Base-by-base conservation (phyloP, 2,888 invertebrate genomes). In the Macroteleia sp. region DNA sequence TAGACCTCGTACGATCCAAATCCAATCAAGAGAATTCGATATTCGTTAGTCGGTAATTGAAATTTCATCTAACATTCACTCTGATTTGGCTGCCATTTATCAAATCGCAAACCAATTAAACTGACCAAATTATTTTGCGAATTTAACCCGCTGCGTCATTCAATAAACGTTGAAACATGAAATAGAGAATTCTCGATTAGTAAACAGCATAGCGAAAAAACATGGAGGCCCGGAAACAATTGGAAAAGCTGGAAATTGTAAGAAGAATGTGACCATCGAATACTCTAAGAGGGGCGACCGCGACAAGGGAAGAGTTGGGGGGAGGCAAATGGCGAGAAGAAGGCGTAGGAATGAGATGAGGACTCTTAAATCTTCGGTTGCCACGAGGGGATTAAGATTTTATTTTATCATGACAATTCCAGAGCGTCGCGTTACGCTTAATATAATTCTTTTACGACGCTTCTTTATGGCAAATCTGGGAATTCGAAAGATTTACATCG, bases 401-500 rank as follows among this genome's bases (percentile, higher is more conserved):
- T 86, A 87, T 87, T 87, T 87, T 84, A 87, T 87, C 87, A 82
- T 83, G 80, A 84, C 82, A 82, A 84, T 82, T 83, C 82, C 77
- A 81, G 79, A 81, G 82, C 69, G 73, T 74, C 75, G 81, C 87
- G 81, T 84, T 83, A 83, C 85, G 80, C 82, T 84, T 85, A 85
- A 85, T 83, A 84, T 86, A 83, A 86, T 85, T 83, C 85, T 84
- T 83, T 86, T 85, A 85, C 82, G 85, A 82, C 81, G 81, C 32
- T 70, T 66, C 77, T 84, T 84, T 83, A 86, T 80, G 80, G 81
- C 75, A 76, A 82, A 84, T 82, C 82, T 75, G 81, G 79, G 75
- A 82, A 82, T 80, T 81, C 79, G 73, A 69, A 64, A 77, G 80
- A 71, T 82, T 81, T 80, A 79, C 80, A 82, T 80, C 66, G 77